phyloP scores from a whole-genome alignment of 2,888 invertebrate species.

The Microchrysa polita region DNA sequence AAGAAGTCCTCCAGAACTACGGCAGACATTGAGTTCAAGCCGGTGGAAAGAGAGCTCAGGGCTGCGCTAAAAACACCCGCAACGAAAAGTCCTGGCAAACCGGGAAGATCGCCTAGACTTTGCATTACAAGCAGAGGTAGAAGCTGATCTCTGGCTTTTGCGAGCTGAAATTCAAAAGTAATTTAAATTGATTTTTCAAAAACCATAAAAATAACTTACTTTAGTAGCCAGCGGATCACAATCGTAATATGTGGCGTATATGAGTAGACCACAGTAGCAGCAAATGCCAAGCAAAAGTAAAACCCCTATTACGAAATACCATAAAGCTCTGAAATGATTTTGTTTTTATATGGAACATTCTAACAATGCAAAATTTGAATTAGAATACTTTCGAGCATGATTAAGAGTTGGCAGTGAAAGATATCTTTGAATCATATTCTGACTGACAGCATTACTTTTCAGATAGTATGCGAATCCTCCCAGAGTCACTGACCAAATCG shows the following conservation, averaged over 20 bases:
- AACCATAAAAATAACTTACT: conserved; percentile 59
- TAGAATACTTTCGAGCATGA: conserved; percentile 70
- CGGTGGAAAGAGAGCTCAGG: conserved; percentile 82
- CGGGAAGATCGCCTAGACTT: conserved; percentile 78
- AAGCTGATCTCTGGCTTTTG: conserved; percentile 79
- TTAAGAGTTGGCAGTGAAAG: conserved; percentile 73
- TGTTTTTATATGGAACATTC: background rate
- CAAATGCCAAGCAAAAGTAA: conserved; percentile 78
- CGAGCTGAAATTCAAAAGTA: conserved; percentile 65
- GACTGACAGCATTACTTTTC: conserved; percentile 77
- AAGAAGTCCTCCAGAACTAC: conserved; percentile 78
- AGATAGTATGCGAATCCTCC: conserved; percentile 80
- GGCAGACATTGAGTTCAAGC: conserved; percentile 80
- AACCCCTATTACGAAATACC: conserved; percentile 82
- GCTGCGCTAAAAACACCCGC: conserved; percentile 93
- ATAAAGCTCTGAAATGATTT: conserved; percentile 62
- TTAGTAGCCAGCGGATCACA: conserved; percentile 86
- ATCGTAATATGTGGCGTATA: conserved; percentile 83
- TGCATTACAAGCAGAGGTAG: conserved; percentile 88
- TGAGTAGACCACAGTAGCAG: conserved; percentile 85
- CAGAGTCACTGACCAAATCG: conserved; percentile 75
- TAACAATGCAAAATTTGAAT: background rate
- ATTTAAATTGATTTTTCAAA: conserved; percentile 45
- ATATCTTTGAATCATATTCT: conserved; percentile 83
- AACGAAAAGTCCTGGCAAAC: conserved; percentile 87